phyloP scores from a whole-genome alignment of 2,113 vertebrate species.

The Lycocorax pyrrhopterus region DNA sequence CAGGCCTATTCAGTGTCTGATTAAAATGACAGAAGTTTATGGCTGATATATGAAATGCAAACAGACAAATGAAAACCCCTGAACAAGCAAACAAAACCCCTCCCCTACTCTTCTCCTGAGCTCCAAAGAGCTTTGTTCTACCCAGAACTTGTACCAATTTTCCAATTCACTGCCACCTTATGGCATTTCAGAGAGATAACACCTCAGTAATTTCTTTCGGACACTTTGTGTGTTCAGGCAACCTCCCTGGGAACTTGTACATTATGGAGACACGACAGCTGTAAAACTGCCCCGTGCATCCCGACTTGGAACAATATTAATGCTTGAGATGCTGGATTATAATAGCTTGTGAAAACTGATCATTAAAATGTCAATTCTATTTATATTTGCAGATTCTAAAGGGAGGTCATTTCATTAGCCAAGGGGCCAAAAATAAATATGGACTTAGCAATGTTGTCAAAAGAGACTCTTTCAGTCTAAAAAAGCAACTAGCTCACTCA shows the following conservation, averaged over 20 bases:
- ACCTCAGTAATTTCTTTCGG: background rate
- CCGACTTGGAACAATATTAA: background rate
- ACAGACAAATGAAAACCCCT: background rate
- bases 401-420: constrained; percentile 4
- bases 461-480: constrained; percentile 21
- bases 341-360: background rate
- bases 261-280: background rate
- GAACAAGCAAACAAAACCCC: background rate
- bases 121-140: background rate
- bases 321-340: background rate
- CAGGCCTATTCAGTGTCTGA: background rate
- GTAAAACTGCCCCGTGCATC: background rate
- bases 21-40: background rate
- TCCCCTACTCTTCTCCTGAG: background rate
- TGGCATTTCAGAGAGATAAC: constrained; percentile 48
- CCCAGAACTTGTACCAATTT: background rate
- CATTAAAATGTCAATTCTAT: background rate
- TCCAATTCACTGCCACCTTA: constrained; percentile 59
- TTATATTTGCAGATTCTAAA: constrained; percentile 21
- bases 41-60: background rate
- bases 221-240: background rate
- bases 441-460: constrained; percentile 5
- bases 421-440: constrained; percentile 13
- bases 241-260: background rate
- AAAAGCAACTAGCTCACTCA: background rate